Evolutionary conservation across 2,797 vertebrate species (phyloP), one percentile per base, ranked within the genome.

Genomic region (Nasua narica): DNA sequence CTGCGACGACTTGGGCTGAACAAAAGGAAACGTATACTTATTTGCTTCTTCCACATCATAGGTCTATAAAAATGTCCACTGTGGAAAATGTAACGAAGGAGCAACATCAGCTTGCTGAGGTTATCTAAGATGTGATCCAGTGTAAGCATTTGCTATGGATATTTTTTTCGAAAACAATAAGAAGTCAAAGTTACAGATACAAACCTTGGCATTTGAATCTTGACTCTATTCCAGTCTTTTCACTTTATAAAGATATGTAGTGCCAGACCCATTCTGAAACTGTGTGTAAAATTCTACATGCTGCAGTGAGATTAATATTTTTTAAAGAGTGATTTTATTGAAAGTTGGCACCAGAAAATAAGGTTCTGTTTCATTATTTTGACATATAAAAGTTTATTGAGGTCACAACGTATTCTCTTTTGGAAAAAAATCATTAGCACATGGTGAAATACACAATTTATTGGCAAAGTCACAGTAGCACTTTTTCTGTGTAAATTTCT

Each of bases 331-430:
- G 93, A 94, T 98, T 99, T 98, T 98, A 98, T 98, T 98, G 98
- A 98, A 98, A 98, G 96, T 98, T 98, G 98, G 98, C 98, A 98
- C 97, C 97, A 98, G 98, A 98, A 98, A 97, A 98, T 97, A 98
- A 98, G 85, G 98, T 98, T 98, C 97, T 98, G 90, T 97, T 99
- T 99, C 98, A 98, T 98, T 98, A 98, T 98, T 98, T 94, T 98
- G 93, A 98, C 95, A 95, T 95, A 97, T 98, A 98, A 98, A 98
- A 98, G 82, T 98, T 98, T 98, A 98, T 81, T 96, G 95, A 95
- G 86, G 81, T 98, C 91, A 98, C 96, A 97, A 95, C 91, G 67
- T 98, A 98, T 97, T 97, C 96, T 97, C 98, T 96, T 94, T 97
- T 40, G 92, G 96, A 98, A 98, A 97, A 81, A 97, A 97, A 98